A percentile compares a stretch with the other conserved stretches of the same genome.
Evolutionary conservation across 2,888 invertebrate genomes (phyloP).

Genomic region (Monopis laevigella): DNA sequence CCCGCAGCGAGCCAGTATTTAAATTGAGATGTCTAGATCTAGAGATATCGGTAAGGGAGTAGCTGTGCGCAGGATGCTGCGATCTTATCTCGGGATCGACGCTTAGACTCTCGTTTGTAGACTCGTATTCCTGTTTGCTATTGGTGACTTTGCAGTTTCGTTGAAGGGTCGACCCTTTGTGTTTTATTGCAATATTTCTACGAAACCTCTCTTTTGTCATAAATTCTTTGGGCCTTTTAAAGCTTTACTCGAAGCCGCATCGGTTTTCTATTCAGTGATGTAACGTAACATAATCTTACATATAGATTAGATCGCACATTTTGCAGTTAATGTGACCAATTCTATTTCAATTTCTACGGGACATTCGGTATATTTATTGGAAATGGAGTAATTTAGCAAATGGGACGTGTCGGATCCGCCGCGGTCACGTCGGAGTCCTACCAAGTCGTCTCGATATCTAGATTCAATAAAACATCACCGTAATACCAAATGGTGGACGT

Average conservation of each 20-base stretch:
- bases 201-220: too few species aligned
- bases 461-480: conserved; percentile 4
- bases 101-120: conserved; percentile 8
- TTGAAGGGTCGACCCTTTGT: too few species aligned
- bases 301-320: too few species aligned
- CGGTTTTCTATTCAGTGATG: too few species aligned
- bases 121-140: too few species aligned
- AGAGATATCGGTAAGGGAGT: conserved; percentile 32
- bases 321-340: too few species aligned
- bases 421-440: conserved; percentile 5
- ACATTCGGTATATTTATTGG: conserved; percentile 4
- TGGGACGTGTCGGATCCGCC: conserved; percentile 4
- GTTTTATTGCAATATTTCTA: too few species aligned
- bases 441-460: conserved; percentile 1
- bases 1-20: conserved; percentile 29
- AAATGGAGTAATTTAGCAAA: conserved; percentile 6
- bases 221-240: too few species aligned
- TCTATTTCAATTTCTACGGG: conserved; percentile 5
- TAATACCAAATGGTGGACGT: neutral
- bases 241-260: too few species aligned
- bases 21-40: conserved; percentile 58
- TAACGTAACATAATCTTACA: too few species aligned
- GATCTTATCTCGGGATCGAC: conserved; percentile 35
- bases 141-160: too few species aligned
- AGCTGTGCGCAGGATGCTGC: conserved; percentile 29